Base-by-base conservation (phyloP, 2,888 invertebrate genomes). In the Eupsilia transversa region DNA sequence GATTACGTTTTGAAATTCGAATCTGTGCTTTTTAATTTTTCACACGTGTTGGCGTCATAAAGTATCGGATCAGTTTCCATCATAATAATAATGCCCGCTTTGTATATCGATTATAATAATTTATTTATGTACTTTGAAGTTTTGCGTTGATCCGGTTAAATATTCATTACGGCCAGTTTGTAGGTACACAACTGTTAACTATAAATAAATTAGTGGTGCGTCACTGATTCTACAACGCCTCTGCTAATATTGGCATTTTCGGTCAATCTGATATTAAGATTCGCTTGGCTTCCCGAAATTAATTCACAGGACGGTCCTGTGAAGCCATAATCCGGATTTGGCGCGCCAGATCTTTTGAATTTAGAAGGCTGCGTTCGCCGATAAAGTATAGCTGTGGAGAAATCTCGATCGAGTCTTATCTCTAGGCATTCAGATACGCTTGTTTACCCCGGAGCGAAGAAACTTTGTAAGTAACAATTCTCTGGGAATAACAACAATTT, bases 111-210 rank as follows among this genome's bases (percentile, higher is more conserved):
- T n/a, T n/a, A n/a, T n/a, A 64, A 52, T 77, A 65, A 77, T 81
- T 52, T 65, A 77, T 77, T 75, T 27, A 75, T 81, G 14, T 65
- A 72, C 43, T 64, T 59, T 46, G 64, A 64, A 74, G 75, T 80
- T 79, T 80, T 23, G 46, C 30, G 27, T 35, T 33, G 35, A 61
- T 56, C 10, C 10, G 46, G 61, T 75, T 61, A 61, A 49, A 66
- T 77, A 78, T 78, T 78, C 56, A 75, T 75, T 9, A 56, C 20
- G 35, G n/a, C 41, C 56, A 60, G 30, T 60, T 54, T 64, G 38
- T 65, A 65, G 46, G 73, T 52, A 64, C 20, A 63, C 27, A 43
- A 54, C 27, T n/a, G 38, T 20, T n/a, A 74, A 56, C 27, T 66
- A 74, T 61, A 61, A 30, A 60, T 61, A 63, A 6, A 68, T 60